Conservation (phyloP, 2,113 vertebrate genomes). For the Elgaria multicarinata region DNA sequence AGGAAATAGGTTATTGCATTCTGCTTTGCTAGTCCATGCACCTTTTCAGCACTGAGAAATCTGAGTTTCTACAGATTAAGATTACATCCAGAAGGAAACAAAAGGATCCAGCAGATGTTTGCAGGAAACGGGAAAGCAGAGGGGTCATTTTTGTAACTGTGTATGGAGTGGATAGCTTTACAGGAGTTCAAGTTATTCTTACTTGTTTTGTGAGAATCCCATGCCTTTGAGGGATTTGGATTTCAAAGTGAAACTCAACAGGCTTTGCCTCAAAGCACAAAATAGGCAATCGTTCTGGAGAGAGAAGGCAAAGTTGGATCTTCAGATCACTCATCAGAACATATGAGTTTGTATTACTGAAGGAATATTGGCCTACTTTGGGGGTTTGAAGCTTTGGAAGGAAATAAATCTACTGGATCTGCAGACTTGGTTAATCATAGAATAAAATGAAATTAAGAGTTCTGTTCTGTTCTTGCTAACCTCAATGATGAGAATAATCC, state of each 20-base stretch:
- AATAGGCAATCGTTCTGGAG: background rate
- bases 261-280: background rate
- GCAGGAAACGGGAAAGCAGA: background rate
- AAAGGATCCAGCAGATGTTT: background rate
- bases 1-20: background rate
- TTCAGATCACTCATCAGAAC: background rate
- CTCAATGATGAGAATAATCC: background rate
- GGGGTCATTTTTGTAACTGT: constrained; percentile 41
- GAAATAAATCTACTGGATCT: background rate
- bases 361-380: background rate
- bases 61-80: constrained; percentile 46
- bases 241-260: constrained; percentile 31
- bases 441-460: background rate
- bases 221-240: constrained; percentile 48
- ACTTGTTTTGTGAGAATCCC: background rate
- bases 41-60: constrained; percentile 13
- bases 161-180: background rate
- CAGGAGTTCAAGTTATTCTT: background rate
- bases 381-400: background rate
- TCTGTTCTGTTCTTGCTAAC: background rate
- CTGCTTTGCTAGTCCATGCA: background rate
- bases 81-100: constrained; percentile 26
- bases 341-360: background rate
- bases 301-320: background rate
- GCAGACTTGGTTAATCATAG: background rate